Conservation (phyloP, 2,888 invertebrate species). For the Amorpha juglandis region DNA sequence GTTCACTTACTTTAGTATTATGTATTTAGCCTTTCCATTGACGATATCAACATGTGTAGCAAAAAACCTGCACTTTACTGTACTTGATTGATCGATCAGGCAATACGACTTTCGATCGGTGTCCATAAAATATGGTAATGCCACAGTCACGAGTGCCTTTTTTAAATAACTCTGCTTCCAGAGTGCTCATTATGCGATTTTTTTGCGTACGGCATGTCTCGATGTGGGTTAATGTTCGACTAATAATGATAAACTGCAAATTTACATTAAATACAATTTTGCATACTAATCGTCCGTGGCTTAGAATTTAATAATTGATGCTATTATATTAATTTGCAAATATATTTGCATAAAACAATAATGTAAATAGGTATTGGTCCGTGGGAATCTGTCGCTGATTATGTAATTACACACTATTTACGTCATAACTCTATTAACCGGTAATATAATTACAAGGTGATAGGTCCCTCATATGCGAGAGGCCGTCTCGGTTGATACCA, state of each 20-base stretch:
- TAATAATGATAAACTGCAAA: conserved; percentile 9
- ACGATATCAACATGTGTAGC: background rate
- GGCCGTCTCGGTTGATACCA: too few species aligned
- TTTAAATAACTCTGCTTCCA: conserved; percentile 26
- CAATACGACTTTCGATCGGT: conserved; percentile 33
- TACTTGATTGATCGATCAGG: conserved; percentile 29
- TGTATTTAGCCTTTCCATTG: too few species aligned
- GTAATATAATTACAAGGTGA: too few species aligned
- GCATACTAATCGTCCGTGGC: too few species aligned
- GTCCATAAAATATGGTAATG: conserved; percentile 34
- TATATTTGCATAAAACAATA: background rate
- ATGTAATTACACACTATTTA: background rate
- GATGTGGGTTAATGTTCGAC: conserved; percentile 11
- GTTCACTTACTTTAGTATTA: too few species aligned
- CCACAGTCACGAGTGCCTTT: conserved; percentile 4
- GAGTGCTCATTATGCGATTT: conserved; percentile 21
- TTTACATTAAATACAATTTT: too few species aligned
- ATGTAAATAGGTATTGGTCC: background rate
- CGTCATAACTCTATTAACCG: background rate
- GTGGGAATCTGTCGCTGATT: background rate
- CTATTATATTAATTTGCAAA: background rate
- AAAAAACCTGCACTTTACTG: conserved; percentile 19
- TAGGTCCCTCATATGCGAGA: too few species aligned
- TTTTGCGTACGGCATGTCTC: conserved; percentile 13
- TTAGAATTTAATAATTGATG: too few species aligned